Percentiles rank a stretch among this genome's conserved stretches.
Conservation (phyloP, 2,888 invertebrate genomes). For the Apamea crenata region DNA sequence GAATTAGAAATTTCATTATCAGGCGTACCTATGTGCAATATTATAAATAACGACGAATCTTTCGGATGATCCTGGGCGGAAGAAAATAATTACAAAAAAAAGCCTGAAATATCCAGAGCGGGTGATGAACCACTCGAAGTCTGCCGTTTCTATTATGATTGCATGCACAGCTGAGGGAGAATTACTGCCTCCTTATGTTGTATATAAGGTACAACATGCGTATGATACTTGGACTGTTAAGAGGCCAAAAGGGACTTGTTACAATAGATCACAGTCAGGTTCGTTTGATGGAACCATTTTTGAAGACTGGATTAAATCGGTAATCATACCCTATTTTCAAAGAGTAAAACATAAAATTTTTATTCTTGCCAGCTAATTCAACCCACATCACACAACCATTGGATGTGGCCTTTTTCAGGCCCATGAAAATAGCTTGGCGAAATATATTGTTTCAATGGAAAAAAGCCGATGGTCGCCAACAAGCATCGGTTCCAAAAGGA, state of each 20-base stretch:
- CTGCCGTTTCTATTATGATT: slow-evolving; percentile 74
- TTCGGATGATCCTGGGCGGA: slow-evolving; percentile 51
- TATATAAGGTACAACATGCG: slow-evolving; percentile 77
- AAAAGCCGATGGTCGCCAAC: slow-evolving; percentile 39
- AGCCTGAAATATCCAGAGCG: slow-evolving; percentile 53
- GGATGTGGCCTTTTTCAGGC: slow-evolving; percentile 61
- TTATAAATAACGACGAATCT: slow-evolving; percentile 61
- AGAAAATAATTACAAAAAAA: slow-evolving; percentile 48
- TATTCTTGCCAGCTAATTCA: slow-evolving; percentile 56
- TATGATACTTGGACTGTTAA: slow-evolving; percentile 64
- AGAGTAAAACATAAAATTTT: slow-evolving; percentile 48
- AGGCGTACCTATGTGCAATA: slow-evolving; percentile 35
- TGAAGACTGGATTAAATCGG: slow-evolving; percentile 69
- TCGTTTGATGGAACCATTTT: slow-evolving; percentile 72
- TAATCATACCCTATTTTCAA: slow-evolving; percentile 42
- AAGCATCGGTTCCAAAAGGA: slow-evolving; percentile 50
- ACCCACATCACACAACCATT: slow-evolving; percentile 61
- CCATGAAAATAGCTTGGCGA: slow-evolving; percentile 56
- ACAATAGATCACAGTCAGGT: slow-evolving; percentile 75
- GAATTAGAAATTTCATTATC: slow-evolving; percentile 41
- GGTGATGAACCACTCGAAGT: slow-evolving; percentile 36
- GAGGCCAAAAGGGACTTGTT: slow-evolving; percentile 73
- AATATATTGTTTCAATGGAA: slow-evolving; percentile 49
- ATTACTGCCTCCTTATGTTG: slow-evolving; percentile 76
- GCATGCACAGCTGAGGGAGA: slow-evolving; percentile 73